Evolutionary conservation across 2,797 vertebrate genomes (phyloP), one percentile per base, ranked within the genome.

Genomic region (Pachyuromys duprasi): DNA sequence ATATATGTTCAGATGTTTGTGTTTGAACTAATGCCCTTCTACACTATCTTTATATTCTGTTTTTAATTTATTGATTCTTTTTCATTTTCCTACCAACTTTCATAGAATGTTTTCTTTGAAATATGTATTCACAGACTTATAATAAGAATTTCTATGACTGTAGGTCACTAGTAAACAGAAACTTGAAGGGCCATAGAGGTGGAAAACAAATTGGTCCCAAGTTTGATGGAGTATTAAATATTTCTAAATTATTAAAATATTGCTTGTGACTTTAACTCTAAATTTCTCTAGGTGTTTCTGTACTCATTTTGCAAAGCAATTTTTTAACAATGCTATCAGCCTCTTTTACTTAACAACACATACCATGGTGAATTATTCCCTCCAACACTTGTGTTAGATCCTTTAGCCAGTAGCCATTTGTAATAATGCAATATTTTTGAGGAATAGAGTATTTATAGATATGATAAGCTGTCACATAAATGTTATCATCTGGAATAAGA

Each of bases 201-300:
- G 0, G 4, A 36, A 78, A 18, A 75, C 0, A 4, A 3, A 86
- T 14, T 0, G 8, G 6, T 86, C 31, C 13, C 5, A 7, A 2
- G 22, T 26, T 17, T 60, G n/a, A 45, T 63, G 1, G 31, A 65
- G 6, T 42, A 0, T 9, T 20, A 74, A 74, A 17, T 57, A 49
- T 57, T 57, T 17, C 55, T 57, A 39, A 62, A 8, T n/a, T 33
- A 90, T 7, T 75, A 45, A 89, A 72, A 18, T 69, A 24, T 5
- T 5, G 1, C 2, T 20, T 74, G 15, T 45, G 39, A 11, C 0
- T 1, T 36, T 39, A 42, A 2, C 22, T 20, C 1, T 2, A 15
- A 3, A 31, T 33, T 72, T 67, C 45, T 55, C 33, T 65, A 12
- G 28, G 28, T 60, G 62, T 65, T 53, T 31, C 0, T 42, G 42